phyloP scores from a whole-genome alignment of 1,140 invertebrate genomes.

The Uloborus diversus region DNA sequence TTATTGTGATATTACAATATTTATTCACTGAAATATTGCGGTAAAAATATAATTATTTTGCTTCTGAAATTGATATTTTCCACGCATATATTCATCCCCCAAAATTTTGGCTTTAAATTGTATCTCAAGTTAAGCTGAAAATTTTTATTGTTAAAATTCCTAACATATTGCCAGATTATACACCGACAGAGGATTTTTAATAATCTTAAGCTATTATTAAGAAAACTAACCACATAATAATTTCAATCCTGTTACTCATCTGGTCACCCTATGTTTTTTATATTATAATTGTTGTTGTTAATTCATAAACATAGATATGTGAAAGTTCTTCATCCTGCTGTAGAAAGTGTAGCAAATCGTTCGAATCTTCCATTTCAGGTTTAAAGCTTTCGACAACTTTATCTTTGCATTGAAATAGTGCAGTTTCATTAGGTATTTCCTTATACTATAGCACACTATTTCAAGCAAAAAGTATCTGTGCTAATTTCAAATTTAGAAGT shows the following conservation, averaged over 20 bases:
- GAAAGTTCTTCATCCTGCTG: constrained; percentile 27
- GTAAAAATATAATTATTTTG: no score
- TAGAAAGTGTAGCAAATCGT: constrained; percentile 39
- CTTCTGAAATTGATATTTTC: neutral
- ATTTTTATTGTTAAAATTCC: neutral
- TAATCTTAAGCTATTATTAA: neutral
- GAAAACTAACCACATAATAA: neutral
- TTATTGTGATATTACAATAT: no score
- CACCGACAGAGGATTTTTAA: neutral
- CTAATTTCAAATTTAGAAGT: constrained; percentile 28
- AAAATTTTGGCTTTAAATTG: neutral
- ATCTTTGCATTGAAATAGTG: constrained; percentile 36
- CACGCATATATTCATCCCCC: neutral
- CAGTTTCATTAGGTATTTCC: constrained; percentile 33
- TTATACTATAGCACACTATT: constrained; percentile 10
- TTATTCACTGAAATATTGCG: no score
- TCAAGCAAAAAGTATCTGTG: constrained; percentile 4
- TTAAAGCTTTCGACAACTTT: constrained; percentile 22
- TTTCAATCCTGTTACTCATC: neutral
- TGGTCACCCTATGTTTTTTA: constrained; percentile 22
- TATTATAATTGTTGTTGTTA: constrained; percentile 30
- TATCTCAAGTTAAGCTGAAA: neutral
- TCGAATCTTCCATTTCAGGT: constrained; percentile 38
- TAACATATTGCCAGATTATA: neutral
- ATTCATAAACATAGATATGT: constrained; percentile 26